Base-by-base conservation (phyloP, 2,888 invertebrate species). In the Apamea anceps region DNA sequence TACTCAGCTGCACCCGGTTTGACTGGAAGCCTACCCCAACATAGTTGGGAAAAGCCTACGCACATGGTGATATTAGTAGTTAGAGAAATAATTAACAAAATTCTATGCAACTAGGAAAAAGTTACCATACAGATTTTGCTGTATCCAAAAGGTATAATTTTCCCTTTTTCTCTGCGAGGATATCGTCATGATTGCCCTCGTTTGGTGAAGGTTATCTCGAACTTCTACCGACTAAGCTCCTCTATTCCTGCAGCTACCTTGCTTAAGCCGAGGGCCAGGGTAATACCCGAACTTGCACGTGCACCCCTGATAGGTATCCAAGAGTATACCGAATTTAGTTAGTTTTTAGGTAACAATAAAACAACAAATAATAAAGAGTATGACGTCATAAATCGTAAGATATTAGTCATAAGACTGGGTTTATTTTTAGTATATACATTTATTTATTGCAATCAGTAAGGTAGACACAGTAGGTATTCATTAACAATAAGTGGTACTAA, bases 341-440 rank as follows among this genome's bases (percentile, higher is more conserved):
- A 48, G 48, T 48, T 15, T 48, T 15, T 48, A 13, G 25, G 42
- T 57, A 79, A 37, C 3, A 78, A 42, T 37, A 28, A 8, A 54
- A 65, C 18, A 77, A 32, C 15, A 32, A 66, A 78, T 28, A 28
- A 67, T 60, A 25, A 37, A 51, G 6, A 18, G 18, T 32, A 77
- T 1, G 7, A 21, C 21, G 32, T 32, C 42, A 48, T 57, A 21
- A 7, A 37, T 68, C 37, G 8, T 37, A 45, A 80, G 62, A 57
- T 18, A 74, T 82, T 48, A 66, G 2, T 57, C 25, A 32, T 57
- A 7, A 62, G 0, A 18, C 42, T 54, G 15, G 28, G 10, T 28
- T 2, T 60, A n/a, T 72, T 72, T 71, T 51, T 10, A 48, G 6
- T 42, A n/a, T 4, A 2, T 13, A 28, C 10, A 51, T 13, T 28